These are phyloP conservation scores for Plecturocebus donacophilus DNA, from an alignment of 2,113 vertebrate genomes.

Conservation along the genomic window DNA sequence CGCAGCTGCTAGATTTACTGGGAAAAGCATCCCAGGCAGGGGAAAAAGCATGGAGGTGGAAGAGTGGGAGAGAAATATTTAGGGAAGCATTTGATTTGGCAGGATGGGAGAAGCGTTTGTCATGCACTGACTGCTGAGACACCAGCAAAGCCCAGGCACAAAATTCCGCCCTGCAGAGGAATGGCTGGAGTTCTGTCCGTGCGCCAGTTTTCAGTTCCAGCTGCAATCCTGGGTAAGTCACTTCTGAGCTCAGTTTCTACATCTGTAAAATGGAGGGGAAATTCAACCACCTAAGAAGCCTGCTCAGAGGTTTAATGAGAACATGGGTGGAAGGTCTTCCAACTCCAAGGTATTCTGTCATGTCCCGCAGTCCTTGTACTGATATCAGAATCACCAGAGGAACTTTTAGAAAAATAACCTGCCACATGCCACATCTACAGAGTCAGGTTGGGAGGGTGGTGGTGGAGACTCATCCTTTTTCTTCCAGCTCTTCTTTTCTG, in stretches of 20 bases:
- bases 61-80: conserved; percentile 66
- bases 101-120: not conserved
- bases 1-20: conserved; percentile 35
- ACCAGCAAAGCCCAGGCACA: not conserved
- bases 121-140: not conserved
- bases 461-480: not conserved
- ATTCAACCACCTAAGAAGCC: not conserved
- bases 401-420: not conserved
- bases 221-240: not conserved
- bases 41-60: conserved; percentile 29
- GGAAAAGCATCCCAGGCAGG: conserved; percentile 43
- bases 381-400: not conserved
- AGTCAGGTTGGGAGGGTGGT: not conserved
- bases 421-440: not conserved
- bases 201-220: not conserved
- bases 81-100: conserved; percentile 51
- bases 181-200: not conserved
- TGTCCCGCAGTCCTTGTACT: not conserved
- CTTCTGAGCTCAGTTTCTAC: not conserved
- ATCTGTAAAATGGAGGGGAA: not conserved
- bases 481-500: not conserved
- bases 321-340: not conserved
- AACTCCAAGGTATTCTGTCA: not conserved
- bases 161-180: not conserved
- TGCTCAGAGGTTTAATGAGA: not conserved